These are phyloP conservation scores for Antennarius maculatus DNA, from an alignment of 2,797 vertebrate species.

Conservation along the genomic window DNA sequence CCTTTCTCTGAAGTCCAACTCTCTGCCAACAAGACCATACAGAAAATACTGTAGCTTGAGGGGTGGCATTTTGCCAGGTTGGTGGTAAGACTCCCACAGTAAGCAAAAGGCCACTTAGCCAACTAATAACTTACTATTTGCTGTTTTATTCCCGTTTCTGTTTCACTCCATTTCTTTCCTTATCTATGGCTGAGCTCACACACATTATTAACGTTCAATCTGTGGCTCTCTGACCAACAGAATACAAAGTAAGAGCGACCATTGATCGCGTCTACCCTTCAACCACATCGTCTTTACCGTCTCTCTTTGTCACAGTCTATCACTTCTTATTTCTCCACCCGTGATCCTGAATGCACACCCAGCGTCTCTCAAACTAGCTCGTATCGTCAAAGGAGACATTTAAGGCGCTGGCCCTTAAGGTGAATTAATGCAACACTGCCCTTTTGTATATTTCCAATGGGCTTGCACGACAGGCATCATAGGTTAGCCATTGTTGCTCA, in stretches of 20 bases:
- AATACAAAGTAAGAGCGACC: slow-evolving; percentile 60
- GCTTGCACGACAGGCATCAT: slow-evolving; percentile 34
- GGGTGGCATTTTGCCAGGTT: slow-evolving; percentile 27
- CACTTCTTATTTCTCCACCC: slow-evolving; percentile 6
- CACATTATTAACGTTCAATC: slow-evolving; percentile 60
- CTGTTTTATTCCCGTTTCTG: slow-evolving; percentile 66
- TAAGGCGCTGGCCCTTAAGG: slow-evolving; percentile 31
- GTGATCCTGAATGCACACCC: slow-evolving; percentile 21
- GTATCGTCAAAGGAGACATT: slow-evolving; percentile 50
- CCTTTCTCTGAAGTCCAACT: slow-evolving; percentile 17
- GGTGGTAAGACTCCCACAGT: slow-evolving; percentile 37
- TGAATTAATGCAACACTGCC: slow-evolving; percentile 49
- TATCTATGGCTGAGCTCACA: slow-evolving; percentile 55
- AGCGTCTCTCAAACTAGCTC: slow-evolving; percentile 15
- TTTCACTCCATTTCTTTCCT: slow-evolving; percentile 64
- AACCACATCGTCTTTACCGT: slow-evolving; percentile 12
- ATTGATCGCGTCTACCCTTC: slow-evolving; percentile 36
- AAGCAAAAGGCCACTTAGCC: slow-evolving; percentile 62
- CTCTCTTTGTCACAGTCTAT: slow-evolving; percentile 11
- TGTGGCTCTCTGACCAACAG: slow-evolving; percentile 57
- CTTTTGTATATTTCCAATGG: slow-evolving; percentile 45
- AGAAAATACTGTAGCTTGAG: slow-evolving; percentile 31
- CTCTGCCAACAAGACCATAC: slow-evolving; percentile 29
- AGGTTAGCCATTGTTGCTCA: too few relatives aligned
- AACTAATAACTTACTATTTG: slow-evolving; percentile 71